Evolutionary conservation across 2,888 invertebrate species (phyloP).

Genomic region (Ditula angustiorana): DNA sequence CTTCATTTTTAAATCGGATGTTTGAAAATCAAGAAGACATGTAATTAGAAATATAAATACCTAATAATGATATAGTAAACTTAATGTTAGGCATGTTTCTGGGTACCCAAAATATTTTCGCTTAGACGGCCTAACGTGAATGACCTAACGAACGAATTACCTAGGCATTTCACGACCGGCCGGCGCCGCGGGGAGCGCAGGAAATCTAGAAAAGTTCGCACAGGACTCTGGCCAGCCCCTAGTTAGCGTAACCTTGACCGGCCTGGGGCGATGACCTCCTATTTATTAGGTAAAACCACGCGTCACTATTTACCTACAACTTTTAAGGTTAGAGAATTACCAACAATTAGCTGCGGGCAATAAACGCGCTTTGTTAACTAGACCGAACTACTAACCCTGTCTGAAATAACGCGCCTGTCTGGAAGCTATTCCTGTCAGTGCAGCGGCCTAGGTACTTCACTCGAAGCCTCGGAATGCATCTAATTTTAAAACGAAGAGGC

Average conservation of each 20-base stretch:
- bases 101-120: neutral
- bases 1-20: too few relatives aligned
- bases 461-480: conserved; percentile 82
- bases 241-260: conserved; percentile 73
- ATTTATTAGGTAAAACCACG: conserved; percentile 38
- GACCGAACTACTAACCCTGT: conserved; percentile 79
- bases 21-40: conserved; percentile 12
- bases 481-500: conserved; percentile 84
- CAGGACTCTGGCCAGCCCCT: conserved; percentile 50
- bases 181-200: conserved; percentile 21
- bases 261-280: conserved; percentile 69
- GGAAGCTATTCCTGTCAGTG: conserved; percentile 73
- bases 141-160: conserved; percentile 18
- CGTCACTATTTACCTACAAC: conserved; percentile 16
- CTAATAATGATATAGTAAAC: too few relatives aligned
- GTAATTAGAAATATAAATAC: neutral
- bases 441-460: conserved; percentile 54
- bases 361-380: conserved; percentile 57
- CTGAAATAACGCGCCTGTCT: conserved; percentile 77
- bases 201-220: conserved; percentile 27
- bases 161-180: conserved; percentile 27
- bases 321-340: conserved; percentile 31
- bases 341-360: conserved; percentile 56
- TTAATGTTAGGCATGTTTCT: neutral
- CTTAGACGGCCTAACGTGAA: neutral